Conservation (phyloP, 2,888 invertebrate species). For the Orthonychiurus folsomi region DNA sequence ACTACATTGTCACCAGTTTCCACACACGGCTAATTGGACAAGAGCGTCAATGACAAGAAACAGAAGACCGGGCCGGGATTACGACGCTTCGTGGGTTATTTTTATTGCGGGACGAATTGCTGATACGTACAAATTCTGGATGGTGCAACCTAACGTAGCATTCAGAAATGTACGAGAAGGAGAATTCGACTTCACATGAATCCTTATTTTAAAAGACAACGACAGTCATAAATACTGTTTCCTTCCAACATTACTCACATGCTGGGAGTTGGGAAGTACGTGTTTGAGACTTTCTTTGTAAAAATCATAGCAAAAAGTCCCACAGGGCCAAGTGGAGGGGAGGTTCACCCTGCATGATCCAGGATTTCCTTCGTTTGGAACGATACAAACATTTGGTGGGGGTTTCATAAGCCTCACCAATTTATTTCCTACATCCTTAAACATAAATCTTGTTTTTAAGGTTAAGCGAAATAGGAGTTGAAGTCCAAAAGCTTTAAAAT, state of each 20-base stretch:
- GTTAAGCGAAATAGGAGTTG: background rate
- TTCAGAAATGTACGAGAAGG: no score
- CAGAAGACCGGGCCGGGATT: no score
- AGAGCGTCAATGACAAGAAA: no score
- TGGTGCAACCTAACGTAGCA: no score
- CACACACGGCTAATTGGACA: no score
- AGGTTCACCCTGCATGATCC: background rate
- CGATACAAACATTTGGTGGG: background rate
- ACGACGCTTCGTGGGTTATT: no score
- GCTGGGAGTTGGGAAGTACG: background rate
- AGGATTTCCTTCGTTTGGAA: background rate
- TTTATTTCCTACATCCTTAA: background rate
- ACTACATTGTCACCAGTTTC: no score
- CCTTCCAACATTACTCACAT: background rate
- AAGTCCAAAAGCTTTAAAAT: background rate
- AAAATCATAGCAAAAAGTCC: background rate
- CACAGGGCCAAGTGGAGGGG: background rate
- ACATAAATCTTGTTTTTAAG: background rate
- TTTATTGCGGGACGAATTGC: no score
- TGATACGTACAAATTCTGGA: no score
- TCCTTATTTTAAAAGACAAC: background rate
- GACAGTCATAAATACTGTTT: conserved; percentile 1
- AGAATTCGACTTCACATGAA: no score
- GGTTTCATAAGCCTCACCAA: background rate
- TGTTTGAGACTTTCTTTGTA: background rate